Evolutionary conservation across 2,113 vertebrate genomes (phyloP).

Genomic region (Spermophilus dauricus): DNA sequence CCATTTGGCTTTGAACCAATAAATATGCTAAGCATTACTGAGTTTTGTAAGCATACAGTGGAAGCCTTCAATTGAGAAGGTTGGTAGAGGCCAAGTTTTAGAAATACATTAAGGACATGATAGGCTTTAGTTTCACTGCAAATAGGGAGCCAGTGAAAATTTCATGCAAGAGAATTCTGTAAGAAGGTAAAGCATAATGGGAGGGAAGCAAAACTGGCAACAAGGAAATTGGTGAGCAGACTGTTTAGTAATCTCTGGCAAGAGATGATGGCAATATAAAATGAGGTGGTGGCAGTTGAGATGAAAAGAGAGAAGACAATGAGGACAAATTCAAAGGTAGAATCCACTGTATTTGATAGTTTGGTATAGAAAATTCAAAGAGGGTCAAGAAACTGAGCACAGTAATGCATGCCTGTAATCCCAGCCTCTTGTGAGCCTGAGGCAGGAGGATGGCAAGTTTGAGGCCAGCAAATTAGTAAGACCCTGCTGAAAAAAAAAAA

Average conservation of each 20-base stretch:
- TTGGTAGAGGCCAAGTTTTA: slow-evolving; percentile 25
- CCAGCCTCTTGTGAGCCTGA: not conserved
- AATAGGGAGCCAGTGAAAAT: slow-evolving; percentile 21
- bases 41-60: not conserved
- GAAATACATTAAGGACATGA: not conserved
- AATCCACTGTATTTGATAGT: not conserved
- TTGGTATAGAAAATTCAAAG: not conserved
- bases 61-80: slow-evolving; percentile 3
- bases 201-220: not conserved
- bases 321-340: slow-evolving; percentile 30
- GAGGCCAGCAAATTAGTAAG: not conserved
- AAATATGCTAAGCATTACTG: slow-evolving; percentile 19
- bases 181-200: not conserved
- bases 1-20: slow-evolving; percentile 48
- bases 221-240: not conserved
- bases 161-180: not conserved
- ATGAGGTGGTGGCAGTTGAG: not conserved
- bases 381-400: not conserved
- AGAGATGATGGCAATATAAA: not conserved
- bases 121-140: not conserved
- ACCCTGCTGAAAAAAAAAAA: not conserved
- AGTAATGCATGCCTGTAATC: not conserved
- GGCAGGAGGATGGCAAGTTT: not conserved
- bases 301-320: not conserved
- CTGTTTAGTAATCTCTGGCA: slow-evolving; percentile 2